Evolutionary conservation across 2,888 invertebrate species (phyloP), one percentile per base, ranked within the genome.

Genomic region (Drosophila buzzatii): DNA sequence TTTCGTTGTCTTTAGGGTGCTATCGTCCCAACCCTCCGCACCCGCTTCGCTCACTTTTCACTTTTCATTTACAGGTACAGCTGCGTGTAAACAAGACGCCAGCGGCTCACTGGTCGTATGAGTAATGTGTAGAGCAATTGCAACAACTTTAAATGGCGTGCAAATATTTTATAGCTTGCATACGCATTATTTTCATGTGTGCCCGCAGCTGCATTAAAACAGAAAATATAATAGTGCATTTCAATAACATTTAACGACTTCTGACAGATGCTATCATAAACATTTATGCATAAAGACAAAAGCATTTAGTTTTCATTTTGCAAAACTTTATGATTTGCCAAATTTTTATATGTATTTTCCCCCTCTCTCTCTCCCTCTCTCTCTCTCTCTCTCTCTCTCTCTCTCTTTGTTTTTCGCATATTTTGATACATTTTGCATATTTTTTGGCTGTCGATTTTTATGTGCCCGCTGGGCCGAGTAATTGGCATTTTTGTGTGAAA

Each of bases 181-280:
- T 41, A 42, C 42, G 27, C 56, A 52, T 60, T 47, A 9, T 9
- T 18, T 20, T 37, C 52, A 58, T 27, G 16, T 51, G 27, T 52
- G 53, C 52, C 41, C 12, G 55, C 47, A 59, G 45, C 58, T 42
- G 41, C 23, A 62, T 35, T 27, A 27, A 27, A 27, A 27, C 8
- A 9, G 9, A 70, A 76, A 77, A 65, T n/a, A n/a, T n/a, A n/a
- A 81, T 70, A 77, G 20, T 23, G 52, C 52, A 58, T 77, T 82
- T 75, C 71, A 74, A 87, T 85, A 77, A 70, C 45, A 81, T 74
- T 86, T 68, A 84, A 70, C 81, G 74, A 77, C 66, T 58, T 35
- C 61, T 76, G 69, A 62, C 72, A 81, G 63, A 62, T 70, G 51
- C 53, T 57, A 23, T 63, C 55, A 66, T 56, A 67, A 66, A 76